These are phyloP conservation scores for Germaria angustata DNA, from an alignment of 2,888 invertebrate species.

Conservation along the genomic window DNA sequence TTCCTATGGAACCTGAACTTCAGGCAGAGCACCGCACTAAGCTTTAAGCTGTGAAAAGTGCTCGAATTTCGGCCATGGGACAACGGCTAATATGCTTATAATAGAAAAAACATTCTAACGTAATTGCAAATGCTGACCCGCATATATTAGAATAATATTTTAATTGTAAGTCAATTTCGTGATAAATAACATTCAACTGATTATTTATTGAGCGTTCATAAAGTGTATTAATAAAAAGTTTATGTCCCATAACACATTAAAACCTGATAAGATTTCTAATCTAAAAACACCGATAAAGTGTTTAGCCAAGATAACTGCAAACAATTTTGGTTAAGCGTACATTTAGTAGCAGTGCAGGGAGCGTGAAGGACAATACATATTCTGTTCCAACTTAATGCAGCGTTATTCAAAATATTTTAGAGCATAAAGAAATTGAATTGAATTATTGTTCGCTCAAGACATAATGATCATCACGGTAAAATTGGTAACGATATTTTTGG, in stretches of 20 bases:
- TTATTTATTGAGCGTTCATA: neutral
- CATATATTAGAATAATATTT: no score
- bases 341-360: slow-evolving; percentile 70
- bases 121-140: no score
- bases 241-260: neutral
- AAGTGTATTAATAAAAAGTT: slow-evolving; percentile 26
- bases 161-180: no score
- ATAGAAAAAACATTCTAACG: no score
- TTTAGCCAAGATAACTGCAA: slow-evolving; percentile 31
- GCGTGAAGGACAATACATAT: slow-evolving; percentile 46
- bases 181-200: no score
- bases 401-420: neutral
- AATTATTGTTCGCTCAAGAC: neutral
- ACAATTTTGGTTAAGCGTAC: slow-evolving; percentile 17
- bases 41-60: no score
- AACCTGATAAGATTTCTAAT: slow-evolving; percentile 61
- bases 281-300: slow-evolving; percentile 42
- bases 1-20: no score
- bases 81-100: no score
- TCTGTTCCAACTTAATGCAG: neutral
- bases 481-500: slow-evolving; percentile 73
- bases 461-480: slow-evolving; percentile 76
- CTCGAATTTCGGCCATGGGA: no score
- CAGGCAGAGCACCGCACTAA: no score
- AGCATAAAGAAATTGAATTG: neutral